phyloP scores from a whole-genome alignment of 2,113 vertebrate genomes.

The Pelecanus crispus region DNA sequence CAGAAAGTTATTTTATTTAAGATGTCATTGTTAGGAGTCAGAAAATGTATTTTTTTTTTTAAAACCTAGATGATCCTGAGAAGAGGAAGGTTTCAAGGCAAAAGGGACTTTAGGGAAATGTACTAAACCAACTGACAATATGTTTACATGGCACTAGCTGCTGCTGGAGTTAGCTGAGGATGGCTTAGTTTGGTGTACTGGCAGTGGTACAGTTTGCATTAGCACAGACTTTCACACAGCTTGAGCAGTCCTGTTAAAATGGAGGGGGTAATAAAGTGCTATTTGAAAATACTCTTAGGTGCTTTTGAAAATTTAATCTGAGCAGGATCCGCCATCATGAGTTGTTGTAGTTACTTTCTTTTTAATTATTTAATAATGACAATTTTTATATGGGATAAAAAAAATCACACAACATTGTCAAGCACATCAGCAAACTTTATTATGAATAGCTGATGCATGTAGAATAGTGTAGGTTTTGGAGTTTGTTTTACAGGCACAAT shows the following conservation, averaged over 20 bases:
- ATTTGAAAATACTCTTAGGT: neutral
- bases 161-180: neutral
- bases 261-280: neutral
- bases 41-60: neutral
- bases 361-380: neutral
- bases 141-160: neutral
- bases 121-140: neutral
- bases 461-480: neutral
- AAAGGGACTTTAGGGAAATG: neutral
- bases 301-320: neutral
- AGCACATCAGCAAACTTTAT: neutral
- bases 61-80: neutral
- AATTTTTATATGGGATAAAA: neutral
- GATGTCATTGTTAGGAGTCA: neutral
- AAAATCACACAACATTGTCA: neutral
- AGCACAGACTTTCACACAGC: neutral
- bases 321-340: neutral
- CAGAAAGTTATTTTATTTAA: constrained; percentile 18
- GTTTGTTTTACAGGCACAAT: neutral
- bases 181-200: neutral
- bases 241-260: neutral
- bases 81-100: constrained; percentile 3
- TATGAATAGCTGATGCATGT: neutral
- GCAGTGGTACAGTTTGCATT: neutral
- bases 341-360: neutral